A percentile compares a stretch with the other conserved stretches of the same genome.
Evolutionary conservation across 2,888 invertebrate genomes (phyloP).

Genomic region (Pyrocoelia pectoralis): DNA sequence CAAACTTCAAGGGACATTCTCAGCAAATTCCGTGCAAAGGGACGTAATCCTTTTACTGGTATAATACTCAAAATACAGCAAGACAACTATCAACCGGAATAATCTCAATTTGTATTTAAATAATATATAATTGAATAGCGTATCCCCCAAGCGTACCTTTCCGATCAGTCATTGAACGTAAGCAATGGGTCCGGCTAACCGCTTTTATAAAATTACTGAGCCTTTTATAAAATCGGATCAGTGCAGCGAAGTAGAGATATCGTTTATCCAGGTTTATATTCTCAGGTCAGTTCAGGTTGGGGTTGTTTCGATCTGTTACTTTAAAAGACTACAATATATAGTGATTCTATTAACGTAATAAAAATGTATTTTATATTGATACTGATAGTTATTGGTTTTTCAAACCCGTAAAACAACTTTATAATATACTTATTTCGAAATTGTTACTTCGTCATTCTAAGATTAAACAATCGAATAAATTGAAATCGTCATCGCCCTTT

Average conservation of each 20-base stretch:
- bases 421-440: no score
- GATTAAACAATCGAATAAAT: no score
- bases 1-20: no score
- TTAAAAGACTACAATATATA: conserved; percentile 12
- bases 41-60: no score
- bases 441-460: no score
- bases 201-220: conserved; percentile 58
- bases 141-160: conserved; percentile 39
- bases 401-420: no score
- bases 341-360: no score
- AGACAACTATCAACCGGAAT: conserved; percentile 21
- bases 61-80: no score
- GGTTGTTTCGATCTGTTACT: conserved; percentile 34
- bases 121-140: conserved; percentile 51
- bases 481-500: no score
- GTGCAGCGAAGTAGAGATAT: conserved; percentile 52
- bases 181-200: conserved; percentile 55
- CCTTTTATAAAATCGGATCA: conserved; percentile 59
- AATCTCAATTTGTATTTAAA: conserved; percentile 30
- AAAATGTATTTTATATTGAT: no score
- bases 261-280: conserved; percentile 51
- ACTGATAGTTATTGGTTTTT: no score
- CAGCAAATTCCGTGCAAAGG: no score
- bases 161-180: conserved; percentile 50
- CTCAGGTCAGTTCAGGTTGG: conserved; percentile 44